These are phyloP conservation scores for Troides oblongomaculatus DNA, from an alignment of 2,888 invertebrate species.

Conservation along the genomic window DNA sequence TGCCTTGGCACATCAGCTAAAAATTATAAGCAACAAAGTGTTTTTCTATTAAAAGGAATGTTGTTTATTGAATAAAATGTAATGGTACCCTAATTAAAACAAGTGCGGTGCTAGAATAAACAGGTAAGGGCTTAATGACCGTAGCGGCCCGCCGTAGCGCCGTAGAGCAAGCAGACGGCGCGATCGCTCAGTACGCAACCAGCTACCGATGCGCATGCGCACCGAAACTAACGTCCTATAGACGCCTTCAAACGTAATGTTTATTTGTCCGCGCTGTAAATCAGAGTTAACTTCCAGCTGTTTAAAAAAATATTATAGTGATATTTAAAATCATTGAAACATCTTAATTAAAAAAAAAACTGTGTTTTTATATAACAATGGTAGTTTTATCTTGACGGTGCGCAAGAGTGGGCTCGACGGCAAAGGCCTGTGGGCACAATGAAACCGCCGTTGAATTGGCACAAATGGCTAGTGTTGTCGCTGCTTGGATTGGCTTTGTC, in stretches of 20 bases:
- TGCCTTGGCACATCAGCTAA: too few relatives aligned
- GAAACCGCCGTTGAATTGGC: conserved; percentile 75
- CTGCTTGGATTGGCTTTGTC: conserved; percentile 79
- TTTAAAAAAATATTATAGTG: conserved; percentile 26
- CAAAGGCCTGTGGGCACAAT: conserved; percentile 62
- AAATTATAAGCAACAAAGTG: neutral
- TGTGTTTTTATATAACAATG: conserved; percentile 35
- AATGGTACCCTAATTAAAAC: conserved; percentile 5
- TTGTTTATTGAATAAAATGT: neutral
- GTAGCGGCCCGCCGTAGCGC: conserved; percentile 69
- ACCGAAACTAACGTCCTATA: conserved; percentile 37
- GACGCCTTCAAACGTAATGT: conserved; percentile 49
- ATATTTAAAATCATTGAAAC: conserved; percentile 10
- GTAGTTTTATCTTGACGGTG: conserved; percentile 45
- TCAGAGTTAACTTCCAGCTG: conserved; percentile 30
- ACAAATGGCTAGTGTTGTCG: conserved; percentile 78
- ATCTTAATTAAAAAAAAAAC: neutral
- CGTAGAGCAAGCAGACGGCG: conserved; percentile 54
- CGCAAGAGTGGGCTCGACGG: conserved; percentile 51
- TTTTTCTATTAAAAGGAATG: neutral
- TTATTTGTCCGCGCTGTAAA: conserved; percentile 42
- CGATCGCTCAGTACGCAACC: conserved; percentile 58
- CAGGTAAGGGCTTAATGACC: conserved; percentile 55
- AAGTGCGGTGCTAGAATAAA: conserved; percentile 36
- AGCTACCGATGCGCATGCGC: conserved; percentile 72